A percentile compares a stretch with the other conserved stretches of the same genome.
Conservation (phyloP, 2,888 invertebrate genomes). For the Heliconius ethilla region DNA sequence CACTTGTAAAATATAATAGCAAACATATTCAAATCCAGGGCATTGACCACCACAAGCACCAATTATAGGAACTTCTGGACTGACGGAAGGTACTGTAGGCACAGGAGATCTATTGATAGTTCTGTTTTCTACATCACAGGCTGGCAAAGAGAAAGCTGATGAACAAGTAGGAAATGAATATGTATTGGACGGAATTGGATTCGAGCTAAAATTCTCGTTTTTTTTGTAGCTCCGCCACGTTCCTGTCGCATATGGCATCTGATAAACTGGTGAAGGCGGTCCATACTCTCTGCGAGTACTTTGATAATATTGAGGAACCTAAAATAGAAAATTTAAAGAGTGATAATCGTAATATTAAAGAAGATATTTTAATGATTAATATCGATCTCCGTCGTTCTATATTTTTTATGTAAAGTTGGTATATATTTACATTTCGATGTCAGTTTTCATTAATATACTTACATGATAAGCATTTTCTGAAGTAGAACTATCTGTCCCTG, state of each 20-base stretch:
- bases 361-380: not conserved
- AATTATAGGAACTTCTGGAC: slow-evolving; percentile 81
- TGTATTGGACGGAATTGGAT: slow-evolving; percentile 55
- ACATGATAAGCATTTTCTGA: slow-evolving; percentile 78
- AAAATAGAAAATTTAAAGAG: slow-evolving; percentile 41
- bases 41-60: slow-evolving; percentile 87
- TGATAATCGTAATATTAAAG: not conserved
- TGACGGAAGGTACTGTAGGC: slow-evolving; percentile 65
- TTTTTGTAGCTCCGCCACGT: slow-evolving; percentile 70
- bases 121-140: slow-evolving; percentile 63
- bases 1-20: slow-evolving; percentile 87
- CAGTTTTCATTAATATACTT: slow-evolving; percentile 44
- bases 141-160: slow-evolving; percentile 73
- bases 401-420: not conserved
- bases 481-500: slow-evolving; percentile 77
- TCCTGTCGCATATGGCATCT: slow-evolving; percentile 72
- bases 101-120: slow-evolving; percentile 60
- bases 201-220: slow-evolving; percentile 57
- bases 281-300: slow-evolving; percentile 65
- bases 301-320: slow-evolving; percentile 74
- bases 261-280: slow-evolving; percentile 76
- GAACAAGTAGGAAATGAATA: slow-evolving; percentile 73
- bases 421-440: not conserved
- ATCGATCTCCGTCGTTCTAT: not conserved
- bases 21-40: slow-evolving; percentile 86